Base-by-base conservation (phyloP, 2,888 invertebrate genomes). In the Chrysolina americana region DNA sequence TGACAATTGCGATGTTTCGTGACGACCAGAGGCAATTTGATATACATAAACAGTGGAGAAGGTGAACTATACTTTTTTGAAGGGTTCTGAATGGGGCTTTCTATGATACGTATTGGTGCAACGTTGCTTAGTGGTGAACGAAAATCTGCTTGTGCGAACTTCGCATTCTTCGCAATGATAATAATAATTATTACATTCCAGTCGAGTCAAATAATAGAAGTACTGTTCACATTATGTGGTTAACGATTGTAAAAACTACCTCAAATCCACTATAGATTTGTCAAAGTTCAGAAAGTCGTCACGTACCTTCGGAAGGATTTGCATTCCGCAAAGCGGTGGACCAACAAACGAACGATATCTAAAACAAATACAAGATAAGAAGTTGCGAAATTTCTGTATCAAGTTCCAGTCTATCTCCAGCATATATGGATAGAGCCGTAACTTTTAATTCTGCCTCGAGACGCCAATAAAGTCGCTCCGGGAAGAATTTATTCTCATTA, bases 341-440 rank as follows among this genome's bases (percentile, higher is more conserved):
- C 36, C n/a, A 36, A n/a, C 36, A 0, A 8, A 9, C 68, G 68
- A 8, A 9, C 68, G 68, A 68, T 68, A 41, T 56, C 68, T 59
- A 23, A 17, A 59, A 36, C 15, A 17, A 15, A n/a, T 59, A n/a
- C 23, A 8, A 15, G 59, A 36, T 59, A 36, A 59, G 36, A 59
- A 23, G 36, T 59, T 59, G 68, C 15, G 41, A 53, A 41, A 53
- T 68, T 68, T 68, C 68, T 68, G 23, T 68, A 41, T 66, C 17
- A 17, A 36, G 66, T 66, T 4, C 17, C 48, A 50, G 66, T 10
- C 41, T 6, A 50, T 41, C 53, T 36, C 36, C 21, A 56, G 68
- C 68, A 68, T 68, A 68, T 68, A 68, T 68, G 68, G 68, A 53
- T 53, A 68, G 17, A 68, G 59, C 59, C 59, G 59, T 59, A 59